Evolutionary conservation across 2,888 invertebrate genomes (phyloP).

Genomic region (Fragum whitleyi): DNA sequence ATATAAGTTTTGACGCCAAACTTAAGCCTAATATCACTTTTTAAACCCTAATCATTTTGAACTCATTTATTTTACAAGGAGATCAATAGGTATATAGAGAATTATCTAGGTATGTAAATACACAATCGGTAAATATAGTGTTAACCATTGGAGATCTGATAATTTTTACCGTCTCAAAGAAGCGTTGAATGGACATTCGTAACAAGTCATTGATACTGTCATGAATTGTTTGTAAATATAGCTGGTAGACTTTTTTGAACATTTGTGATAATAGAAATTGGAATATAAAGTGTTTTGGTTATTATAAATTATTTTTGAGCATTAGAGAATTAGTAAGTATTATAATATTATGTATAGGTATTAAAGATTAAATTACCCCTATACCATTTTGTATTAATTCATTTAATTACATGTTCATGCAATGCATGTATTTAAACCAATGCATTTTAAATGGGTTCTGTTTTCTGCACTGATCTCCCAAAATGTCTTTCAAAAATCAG

Average conservation of each 20-base stretch:
- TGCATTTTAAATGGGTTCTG: too few species aligned
- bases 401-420: too few species aligned
- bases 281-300: too few species aligned
- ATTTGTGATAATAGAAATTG: background rate
- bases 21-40: slow-evolving; percentile 27
- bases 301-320: too few species aligned
- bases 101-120: slow-evolving; percentile 31
- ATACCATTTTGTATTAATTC: too few species aligned
- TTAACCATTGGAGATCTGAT: slow-evolving; percentile 22
- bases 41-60: slow-evolving; percentile 26
- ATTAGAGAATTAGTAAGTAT: too few species aligned
- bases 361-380: too few species aligned
- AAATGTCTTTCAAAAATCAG: too few species aligned
- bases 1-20: slow-evolving; percentile 17
- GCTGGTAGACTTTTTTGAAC: background rate
- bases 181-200: slow-evolving; percentile 16
- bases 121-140: slow-evolving; percentile 26
- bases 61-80: slow-evolving; percentile 10
- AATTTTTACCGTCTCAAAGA: slow-evolving; percentile 25
- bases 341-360: too few species aligned
- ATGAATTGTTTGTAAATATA: slow-evolving; percentile 23
- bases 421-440: too few species aligned
- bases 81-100: slow-evolving; percentile 28
- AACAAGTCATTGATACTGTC: slow-evolving; percentile 4
- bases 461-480: too few species aligned